Evolutionary conservation across 2,797 vertebrate species (phyloP).

Genomic region (Netta rufina): DNA sequence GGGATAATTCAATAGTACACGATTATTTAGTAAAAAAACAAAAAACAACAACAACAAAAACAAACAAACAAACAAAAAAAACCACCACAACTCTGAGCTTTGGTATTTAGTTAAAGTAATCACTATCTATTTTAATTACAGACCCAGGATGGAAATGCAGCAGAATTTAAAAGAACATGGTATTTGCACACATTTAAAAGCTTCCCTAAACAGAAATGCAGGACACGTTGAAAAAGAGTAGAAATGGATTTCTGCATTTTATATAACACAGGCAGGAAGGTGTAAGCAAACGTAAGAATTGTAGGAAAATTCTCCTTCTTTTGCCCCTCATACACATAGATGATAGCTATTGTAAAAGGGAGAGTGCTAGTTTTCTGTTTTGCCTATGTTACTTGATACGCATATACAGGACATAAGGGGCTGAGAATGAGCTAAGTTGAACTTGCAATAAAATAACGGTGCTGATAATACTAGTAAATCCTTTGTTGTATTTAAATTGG

Average conservation of each 20-base stretch:
- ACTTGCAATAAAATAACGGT: background rate
- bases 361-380: background rate
- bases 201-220: constrained; percentile 49
- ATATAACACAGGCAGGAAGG: background rate
- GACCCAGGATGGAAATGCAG: constrained; percentile 1
- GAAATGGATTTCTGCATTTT: constrained; percentile 21
- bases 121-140: constrained; percentile 25
- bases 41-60: background rate
- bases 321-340: background rate
- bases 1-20: background rate
- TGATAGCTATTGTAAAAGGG: background rate
- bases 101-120: constrained; percentile 14
- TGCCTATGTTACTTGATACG: background rate
- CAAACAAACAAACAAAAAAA: background rate
- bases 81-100: background rate
- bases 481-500: background rate
- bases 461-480: background rate
- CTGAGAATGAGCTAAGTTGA: background rate
- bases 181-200: constrained; percentile 21
- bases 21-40: background rate
- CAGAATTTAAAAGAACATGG: constrained; percentile 10
- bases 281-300: background rate
- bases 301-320: constrained; percentile 15
- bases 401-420: background rate
- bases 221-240: background rate